phyloP scores from a whole-genome alignment of 2,797 vertebrate genomes.

The Clarias fuscus region DNA sequence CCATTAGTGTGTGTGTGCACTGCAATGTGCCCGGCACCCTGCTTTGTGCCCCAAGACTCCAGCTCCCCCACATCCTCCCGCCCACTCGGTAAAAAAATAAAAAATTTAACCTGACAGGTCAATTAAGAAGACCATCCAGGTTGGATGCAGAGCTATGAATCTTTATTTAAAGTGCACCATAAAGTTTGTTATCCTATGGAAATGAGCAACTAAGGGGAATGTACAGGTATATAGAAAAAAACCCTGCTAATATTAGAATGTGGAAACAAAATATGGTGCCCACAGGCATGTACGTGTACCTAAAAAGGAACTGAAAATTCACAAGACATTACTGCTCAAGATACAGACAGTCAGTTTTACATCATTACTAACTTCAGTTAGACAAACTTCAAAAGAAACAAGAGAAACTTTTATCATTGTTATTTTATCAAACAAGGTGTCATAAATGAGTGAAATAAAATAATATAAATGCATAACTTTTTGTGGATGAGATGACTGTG shows the following conservation, averaged over 20 bases:
- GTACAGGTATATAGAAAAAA: too few species aligned
- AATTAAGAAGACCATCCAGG: neutral
- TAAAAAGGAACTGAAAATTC: neutral
- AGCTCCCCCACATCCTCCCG: too few species aligned
- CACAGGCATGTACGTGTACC: neutral
- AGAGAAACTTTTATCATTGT: neutral
- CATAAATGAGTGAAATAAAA: too few species aligned
- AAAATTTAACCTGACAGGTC: neutral
- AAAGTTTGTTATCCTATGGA: neutral
- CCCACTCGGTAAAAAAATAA: too few species aligned
- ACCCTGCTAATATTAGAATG: neutral
- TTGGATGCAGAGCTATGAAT: neutral
- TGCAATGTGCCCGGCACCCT: too few species aligned
- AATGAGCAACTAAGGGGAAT: neutral
- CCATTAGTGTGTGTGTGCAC: too few species aligned
- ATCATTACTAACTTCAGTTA: neutral
- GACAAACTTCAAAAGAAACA: neutral
- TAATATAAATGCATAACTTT: too few species aligned
- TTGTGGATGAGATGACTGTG: too few species aligned
- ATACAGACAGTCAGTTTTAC: neutral
- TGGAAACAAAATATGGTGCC: neutral
- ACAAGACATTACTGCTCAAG: accelerated
- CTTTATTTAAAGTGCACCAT: neutral
- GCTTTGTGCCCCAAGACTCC: too few species aligned
- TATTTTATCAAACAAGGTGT: too few species aligned